Base-by-base conservation (phyloP, 1,140 invertebrate species). In the Drosophila nannoptera region DNA sequence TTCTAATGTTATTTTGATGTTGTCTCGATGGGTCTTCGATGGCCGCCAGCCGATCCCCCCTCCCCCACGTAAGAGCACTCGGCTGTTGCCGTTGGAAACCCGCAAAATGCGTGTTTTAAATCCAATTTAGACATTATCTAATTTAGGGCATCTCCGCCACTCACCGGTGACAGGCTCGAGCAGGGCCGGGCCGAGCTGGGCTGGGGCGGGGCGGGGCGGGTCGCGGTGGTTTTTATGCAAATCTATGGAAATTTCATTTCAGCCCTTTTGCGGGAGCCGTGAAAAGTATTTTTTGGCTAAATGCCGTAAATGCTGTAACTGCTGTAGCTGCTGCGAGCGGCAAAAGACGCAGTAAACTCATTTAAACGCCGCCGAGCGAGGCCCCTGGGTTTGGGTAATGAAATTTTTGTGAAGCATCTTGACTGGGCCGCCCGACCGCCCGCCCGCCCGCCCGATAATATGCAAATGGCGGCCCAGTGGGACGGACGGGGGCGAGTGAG, bases 111-210 rank as follows among this genome's bases (percentile, higher is more conserved):
- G 87, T 88, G 87, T 87, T 88, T 88, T 78, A 88, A 88, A 88
- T 88, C 86, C 86, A 88, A 88, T 88, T 88, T 88, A 87, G 78
- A 88, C 86, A 88, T 88, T 88, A 88, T 88, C 86, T 88, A 88
- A 88, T 88, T 88, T 88, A 69, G 81, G 75, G 78, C 86, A 87
- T 82, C 81, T 76, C 65, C 48, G 48, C 66, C 66, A 29, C 48
- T 60, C 66, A 74, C 75, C 58, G 63, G 11, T 56, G 54, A 35
- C 64, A 43, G 62, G 40, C 22, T 38, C 32, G 36, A 45, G 32
- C 36, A 16, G 35, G 38, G 33, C 33, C 55, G 74, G 58, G 48
- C 67, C 48, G 54, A 66, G 64, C 66, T 32, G 36, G 40, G 32
- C 35, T 16, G 35, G 38, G 33, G 29, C 55, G 74, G 62, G 48